phyloP scores from a whole-genome alignment of 2,888 invertebrate genomes.

The Tuberolachnus salignus region DNA sequence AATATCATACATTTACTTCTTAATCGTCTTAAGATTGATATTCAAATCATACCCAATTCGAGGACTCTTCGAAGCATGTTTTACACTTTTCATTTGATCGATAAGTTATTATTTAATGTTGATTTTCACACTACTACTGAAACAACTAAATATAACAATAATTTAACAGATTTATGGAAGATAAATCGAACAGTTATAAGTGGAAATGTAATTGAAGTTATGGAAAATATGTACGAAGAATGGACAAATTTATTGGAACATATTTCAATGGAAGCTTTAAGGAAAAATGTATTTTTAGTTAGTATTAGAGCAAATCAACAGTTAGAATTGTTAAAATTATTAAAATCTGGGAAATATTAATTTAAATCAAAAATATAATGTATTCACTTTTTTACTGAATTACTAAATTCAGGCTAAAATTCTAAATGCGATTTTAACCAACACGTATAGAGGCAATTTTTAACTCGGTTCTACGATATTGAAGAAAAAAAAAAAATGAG shows the following conservation, averaged over 20 bases:
- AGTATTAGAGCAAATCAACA: slow-evolving; percentile 42
- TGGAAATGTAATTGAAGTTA: neutral
- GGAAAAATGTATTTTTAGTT: slow-evolving; percentile 44
- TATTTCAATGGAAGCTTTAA: slow-evolving; percentile 47
- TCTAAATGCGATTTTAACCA: too few relatives aligned
- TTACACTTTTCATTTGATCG: slow-evolving; percentile 42
- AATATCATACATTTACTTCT: slow-evolving; percentile 33
- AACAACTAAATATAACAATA: neutral
- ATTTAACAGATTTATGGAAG: slow-evolving; percentile 35
- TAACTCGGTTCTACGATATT: too few relatives aligned
- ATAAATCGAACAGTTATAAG: neutral
- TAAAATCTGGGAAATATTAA: slow-evolving; percentile 2
- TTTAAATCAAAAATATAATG: neutral
- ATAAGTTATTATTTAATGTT: slow-evolving; percentile 20
- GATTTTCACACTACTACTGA: slow-evolving; percentile 33
- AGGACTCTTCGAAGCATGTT: slow-evolving; percentile 35
- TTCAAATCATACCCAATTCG: slow-evolving; percentile 17
- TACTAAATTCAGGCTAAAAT: too few relatives aligned
- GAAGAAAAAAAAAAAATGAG: too few relatives aligned
- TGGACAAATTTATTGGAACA: slow-evolving; percentile 10
- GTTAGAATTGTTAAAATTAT: slow-evolving; percentile 15
- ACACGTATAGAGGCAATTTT: too few relatives aligned
- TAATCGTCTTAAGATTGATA: slow-evolving; percentile 45
- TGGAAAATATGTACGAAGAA: slow-evolving; percentile 16
- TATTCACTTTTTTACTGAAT: too few relatives aligned